Conservation (phyloP, 2,113 vertebrate genomes). For the Helogale parvula region DNA sequence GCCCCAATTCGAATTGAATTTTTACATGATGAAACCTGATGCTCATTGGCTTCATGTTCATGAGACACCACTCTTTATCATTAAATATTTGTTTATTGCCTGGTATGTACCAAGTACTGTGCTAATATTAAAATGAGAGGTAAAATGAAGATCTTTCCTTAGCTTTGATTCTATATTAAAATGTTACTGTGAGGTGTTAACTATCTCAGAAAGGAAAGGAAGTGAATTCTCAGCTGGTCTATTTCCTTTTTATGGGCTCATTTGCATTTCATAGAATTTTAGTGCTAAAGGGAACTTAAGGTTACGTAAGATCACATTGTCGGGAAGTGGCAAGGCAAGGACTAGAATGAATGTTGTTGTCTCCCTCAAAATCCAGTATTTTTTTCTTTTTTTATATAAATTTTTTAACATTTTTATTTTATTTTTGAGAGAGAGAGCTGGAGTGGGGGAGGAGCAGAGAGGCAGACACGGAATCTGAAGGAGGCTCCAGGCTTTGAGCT, state of each 20-base stretch:
- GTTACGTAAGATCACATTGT: not conserved
- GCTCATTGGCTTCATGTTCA: not conserved
- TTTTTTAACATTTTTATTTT: no score
- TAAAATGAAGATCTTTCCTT: constrained; percentile 4
- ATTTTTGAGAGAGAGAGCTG: no score
- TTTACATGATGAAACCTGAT: not conserved
- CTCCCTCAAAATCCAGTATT: not conserved
- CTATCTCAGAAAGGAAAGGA: constrained; percentile 36
- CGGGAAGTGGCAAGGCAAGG: not conserved
- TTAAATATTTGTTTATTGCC: constrained; percentile 2
- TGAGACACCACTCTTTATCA: not conserved
- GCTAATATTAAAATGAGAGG: not conserved
- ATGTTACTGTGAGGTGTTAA: not conserved
- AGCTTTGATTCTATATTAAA: not conserved
- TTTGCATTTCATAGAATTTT: not conserved
- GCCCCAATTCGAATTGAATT: not conserved
- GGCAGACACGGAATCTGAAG: no score
- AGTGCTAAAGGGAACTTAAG: not conserved
- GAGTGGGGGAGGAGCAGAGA: no score
- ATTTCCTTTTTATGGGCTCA: not conserved
- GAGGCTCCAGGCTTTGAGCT: no score
- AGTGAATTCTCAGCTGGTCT: not conserved
- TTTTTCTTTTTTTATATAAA: not conserved
- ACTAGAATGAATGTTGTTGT: not conserved
- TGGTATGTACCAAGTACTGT: not conserved